phyloP scores from a whole-genome alignment of 2,113 vertebrate species.

The Notothenia rossii region DNA sequence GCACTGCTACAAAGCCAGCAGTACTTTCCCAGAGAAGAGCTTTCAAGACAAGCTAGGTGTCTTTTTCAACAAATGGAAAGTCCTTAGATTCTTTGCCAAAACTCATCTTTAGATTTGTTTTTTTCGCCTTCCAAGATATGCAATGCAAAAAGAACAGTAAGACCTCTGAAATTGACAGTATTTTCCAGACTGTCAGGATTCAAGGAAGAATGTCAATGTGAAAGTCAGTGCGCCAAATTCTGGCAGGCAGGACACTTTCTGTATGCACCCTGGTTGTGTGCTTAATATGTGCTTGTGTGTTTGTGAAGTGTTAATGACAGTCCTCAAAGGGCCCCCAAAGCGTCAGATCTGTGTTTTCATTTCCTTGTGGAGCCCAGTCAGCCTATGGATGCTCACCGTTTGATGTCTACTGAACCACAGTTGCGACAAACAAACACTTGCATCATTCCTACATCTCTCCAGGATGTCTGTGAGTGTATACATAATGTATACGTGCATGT shows the following conservation, averaged over 20 bases:
- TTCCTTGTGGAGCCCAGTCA: conserved; percentile 46
- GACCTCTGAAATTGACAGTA: conserved; percentile 36
- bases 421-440: conserved; percentile 10
- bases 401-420: conserved; percentile 55
- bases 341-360: conserved; percentile 57
- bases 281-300: neutral
- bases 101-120: conserved; percentile 22
- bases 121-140: neutral
- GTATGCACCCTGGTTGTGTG: conserved; percentile 16
- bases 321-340: conserved; percentile 59
- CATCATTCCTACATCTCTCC: conserved; percentile 32
- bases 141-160: conserved; percentile 34
- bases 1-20: conserved; percentile 32
- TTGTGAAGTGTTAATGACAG: conserved; percentile 66
- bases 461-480: conserved; percentile 39
- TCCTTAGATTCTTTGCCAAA: conserved; percentile 24
- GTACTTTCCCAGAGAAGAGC: conserved; percentile 9
- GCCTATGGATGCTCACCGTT: conserved; percentile 66
- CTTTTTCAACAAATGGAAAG: conserved; percentile 30
- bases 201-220: conserved; percentile 31
- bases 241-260: conserved; percentile 55
- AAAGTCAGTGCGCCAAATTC: conserved; percentile 25
- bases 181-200: conserved; percentile 59
- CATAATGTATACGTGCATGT: conserved; percentile 27
- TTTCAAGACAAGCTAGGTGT: conserved; percentile 10